Evolutionary conservation across 2,888 invertebrate genomes (phyloP).

Genomic region (Ormyrus thymus): DNA sequence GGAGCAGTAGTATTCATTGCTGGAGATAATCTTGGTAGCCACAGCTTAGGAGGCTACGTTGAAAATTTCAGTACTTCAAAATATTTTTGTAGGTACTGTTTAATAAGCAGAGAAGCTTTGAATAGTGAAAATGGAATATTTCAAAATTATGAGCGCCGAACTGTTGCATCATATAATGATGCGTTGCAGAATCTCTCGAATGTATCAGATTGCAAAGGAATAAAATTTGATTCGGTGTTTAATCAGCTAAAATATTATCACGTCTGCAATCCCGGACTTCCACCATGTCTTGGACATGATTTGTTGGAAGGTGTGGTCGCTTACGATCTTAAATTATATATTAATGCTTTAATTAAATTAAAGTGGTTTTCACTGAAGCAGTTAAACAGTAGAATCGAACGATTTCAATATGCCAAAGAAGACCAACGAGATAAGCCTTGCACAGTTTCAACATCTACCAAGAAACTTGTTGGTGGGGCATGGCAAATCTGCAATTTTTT

Average conservation of each 20-base stretch:
- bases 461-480: conserved; percentile 52
- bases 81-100: conserved; percentile 63
- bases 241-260: conserved; percentile 52
- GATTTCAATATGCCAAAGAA: conserved; percentile 47
- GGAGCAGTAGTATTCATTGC: conserved; percentile 58
- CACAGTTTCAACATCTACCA: conserved; percentile 6
- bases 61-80: conserved; percentile 61
- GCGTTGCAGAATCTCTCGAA: not conserved
- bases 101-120: conserved; percentile 8
- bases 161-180: conserved; percentile 18
- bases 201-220: conserved; percentile 43
- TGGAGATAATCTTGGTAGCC: conserved; percentile 56
- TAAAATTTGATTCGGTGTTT: conserved; percentile 57
- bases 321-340: conserved; percentile 45
- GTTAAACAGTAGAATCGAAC: conserved; percentile 44
- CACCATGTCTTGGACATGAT: conserved; percentile 58
- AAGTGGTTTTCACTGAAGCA: conserved; percentile 55
- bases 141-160: not conserved
- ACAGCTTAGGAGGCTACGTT: conserved; percentile 63
- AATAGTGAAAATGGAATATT: not conserved
- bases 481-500: conserved; percentile 55
- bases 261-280: conserved; percentile 54
- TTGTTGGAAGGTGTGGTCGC: conserved; percentile 53
- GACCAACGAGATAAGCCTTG: conserved; percentile 55
- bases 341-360: conserved; percentile 42